Evolutionary conservation across 2,888 invertebrate species (phyloP), one percentile per base, ranked within the genome.

Genomic region (Hypena proboscidalis): DNA sequence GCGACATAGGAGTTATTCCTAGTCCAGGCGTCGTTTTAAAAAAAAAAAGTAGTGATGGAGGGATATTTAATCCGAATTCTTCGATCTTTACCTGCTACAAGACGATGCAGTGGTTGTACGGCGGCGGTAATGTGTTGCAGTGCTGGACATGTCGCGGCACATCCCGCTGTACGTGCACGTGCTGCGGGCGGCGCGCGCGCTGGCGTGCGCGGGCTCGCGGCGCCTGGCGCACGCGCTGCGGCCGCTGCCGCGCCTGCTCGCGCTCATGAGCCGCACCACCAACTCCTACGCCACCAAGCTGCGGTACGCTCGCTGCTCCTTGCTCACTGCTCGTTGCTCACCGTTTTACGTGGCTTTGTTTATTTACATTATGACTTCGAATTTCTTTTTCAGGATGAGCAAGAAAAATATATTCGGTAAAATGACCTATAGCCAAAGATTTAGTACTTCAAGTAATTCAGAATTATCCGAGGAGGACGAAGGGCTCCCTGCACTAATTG

Each of bases 91-190:
- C 2, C 7, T 20, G 9, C 3, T 19, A n/a, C 2, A 2, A 2
- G 11, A 3, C 4, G 4, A 4, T 11, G 11, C 1, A 19, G 7
- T 1, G 25, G 5, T 2, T 11, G 8, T 20, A 19, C 8, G n/a
- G 10, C 2, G 5, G 7, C 30, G 7, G 1, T 7, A 25, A 4
- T 17, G 14, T 30, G 22, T 26, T 60, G n/a, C 79, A 91, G 98
- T 98, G 61, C 88, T 98, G 81, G 98, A 98, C 88, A 98, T 98
- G 95, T 97, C 98, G n/a, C 94, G 98, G 9, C 98, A 98, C 90
- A 97, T 98, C 84, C 97, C 98, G 14, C 92, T 98, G 67, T 98
- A 98, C 88, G 94, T 96, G 79, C 95, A 97, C 58, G 95, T 98
- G 70, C 87, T 98, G 64, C 95, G 95, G 61, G 87, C 97, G 54